Evolutionary conservation across 2,113 vertebrate genomes (phyloP).

Genomic region (Leptobrachium ailaonicum): DNA sequence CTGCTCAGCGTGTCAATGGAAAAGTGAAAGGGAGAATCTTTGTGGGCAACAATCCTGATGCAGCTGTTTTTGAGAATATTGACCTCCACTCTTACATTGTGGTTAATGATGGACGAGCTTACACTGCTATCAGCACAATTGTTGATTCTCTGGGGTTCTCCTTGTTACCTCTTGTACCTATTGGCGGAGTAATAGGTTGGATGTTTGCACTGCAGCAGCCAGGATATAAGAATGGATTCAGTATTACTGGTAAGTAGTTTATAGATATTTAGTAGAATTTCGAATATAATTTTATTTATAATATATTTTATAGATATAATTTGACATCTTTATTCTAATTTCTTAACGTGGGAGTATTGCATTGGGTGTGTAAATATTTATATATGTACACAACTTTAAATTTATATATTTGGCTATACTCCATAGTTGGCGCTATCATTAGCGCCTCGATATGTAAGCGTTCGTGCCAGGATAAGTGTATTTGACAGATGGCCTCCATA

Average conservation of each 20-base stretch:
- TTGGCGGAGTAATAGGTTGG: conserved; percentile 91
- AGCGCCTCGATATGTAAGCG: too few species aligned
- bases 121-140: conserved; percentile 91
- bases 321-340: too few species aligned
- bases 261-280: not conserved
- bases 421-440: too few species aligned
- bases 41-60: conserved; percentile 73
- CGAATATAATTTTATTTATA: too few species aligned
- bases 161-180: conserved; percentile 80
- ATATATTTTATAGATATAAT: too few species aligned
- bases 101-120: conserved; percentile 90
- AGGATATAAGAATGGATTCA: conserved; percentile 90
- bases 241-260: conserved; percentile 78
- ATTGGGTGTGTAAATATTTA: too few species aligned
- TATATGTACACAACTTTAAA: too few species aligned
- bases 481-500: too few species aligned
- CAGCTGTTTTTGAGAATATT: conserved; percentile 76
- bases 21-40: conserved; percentile 85
- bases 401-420: too few species aligned
- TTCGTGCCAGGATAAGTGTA: too few species aligned
- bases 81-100: conserved; percentile 96
- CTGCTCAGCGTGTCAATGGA: conserved; percentile 91
- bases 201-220: conserved; percentile 92
- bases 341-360: too few species aligned
- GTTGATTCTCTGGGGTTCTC: conserved; percentile 77